Evolutionary conservation across 2,113 vertebrate species (phyloP).

Genomic region (Ursus arctos): DNA sequence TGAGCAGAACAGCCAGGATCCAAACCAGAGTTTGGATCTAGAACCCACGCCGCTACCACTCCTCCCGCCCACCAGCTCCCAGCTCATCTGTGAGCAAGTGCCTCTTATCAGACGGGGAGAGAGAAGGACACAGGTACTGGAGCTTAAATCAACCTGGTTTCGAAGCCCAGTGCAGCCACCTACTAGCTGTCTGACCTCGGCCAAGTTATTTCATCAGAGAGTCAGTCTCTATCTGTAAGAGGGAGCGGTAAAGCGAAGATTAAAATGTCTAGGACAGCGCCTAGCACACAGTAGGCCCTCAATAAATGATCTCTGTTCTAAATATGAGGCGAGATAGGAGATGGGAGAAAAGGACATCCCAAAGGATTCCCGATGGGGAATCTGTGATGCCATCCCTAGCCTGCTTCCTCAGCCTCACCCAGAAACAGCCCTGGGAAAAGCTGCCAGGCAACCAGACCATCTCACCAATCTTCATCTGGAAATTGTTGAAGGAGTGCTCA

Average conservation of each 20-base stretch:
- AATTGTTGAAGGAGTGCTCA: slow-evolving; percentile 97
- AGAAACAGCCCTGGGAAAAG: neutral
- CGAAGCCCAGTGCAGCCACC: neutral
- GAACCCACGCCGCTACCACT: neutral
- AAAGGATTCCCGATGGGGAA: neutral
- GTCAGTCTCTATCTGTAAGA: neutral
- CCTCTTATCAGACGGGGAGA: neutral
- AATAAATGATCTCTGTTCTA: neutral
- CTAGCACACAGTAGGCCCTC: neutral
- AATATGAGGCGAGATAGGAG: neutral
- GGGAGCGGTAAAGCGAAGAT: neutral
- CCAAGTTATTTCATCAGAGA: neutral
- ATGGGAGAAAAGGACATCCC: neutral
- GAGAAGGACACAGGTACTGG: neutral
- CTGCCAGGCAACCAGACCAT: neutral
- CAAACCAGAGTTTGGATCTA: slow-evolving; percentile 32
- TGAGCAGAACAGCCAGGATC: neutral
- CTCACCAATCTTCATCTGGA: slow-evolving; percentile 98
- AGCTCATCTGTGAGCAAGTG: neutral
- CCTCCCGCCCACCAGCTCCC: neutral
- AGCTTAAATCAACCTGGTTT: neutral
- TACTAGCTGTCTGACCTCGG: neutral
- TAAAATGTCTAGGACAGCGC: neutral
- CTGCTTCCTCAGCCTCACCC: neutral
- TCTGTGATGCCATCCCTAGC: neutral